A percentile compares a stretch with the other conserved stretches of the same genome.
Evolutionary conservation across 2,888 invertebrate species (phyloP).

Genomic region (Apamea anceps): DNA sequence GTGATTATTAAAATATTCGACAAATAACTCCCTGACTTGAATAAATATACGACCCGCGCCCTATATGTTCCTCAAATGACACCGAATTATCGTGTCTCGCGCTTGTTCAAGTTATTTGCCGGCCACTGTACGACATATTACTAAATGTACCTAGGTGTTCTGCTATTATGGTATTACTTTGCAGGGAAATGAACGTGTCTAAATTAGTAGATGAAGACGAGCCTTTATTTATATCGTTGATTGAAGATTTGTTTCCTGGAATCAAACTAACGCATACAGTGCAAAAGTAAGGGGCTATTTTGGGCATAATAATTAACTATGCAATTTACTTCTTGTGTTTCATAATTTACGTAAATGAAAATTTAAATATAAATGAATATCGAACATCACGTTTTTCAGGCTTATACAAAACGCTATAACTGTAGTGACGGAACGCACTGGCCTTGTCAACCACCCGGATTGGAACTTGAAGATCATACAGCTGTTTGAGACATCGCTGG

Average conservation of each 20-base stretch:
- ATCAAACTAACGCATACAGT: conserved; percentile 93
- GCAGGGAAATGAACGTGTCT: conserved; percentile 97
- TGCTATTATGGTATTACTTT: conserved; percentile 28
- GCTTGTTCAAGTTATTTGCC: background rate
- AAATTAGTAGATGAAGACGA: conserved; percentile 98
- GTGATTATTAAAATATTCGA: conserved; percentile 42
- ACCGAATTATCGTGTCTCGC: background rate
- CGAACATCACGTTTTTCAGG: conserved; percentile 77
- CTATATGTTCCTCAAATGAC: background rate
- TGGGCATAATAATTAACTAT: background rate
- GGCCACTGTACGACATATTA: too few relatives aligned
- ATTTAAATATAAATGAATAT: background rate
- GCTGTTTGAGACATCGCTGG: conserved; percentile 96
- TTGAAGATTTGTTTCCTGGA: conserved; percentile 97
- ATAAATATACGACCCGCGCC: too few relatives aligned
- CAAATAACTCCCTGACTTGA: background rate
- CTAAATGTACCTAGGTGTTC: background rate
- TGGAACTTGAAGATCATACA: conserved; percentile 97
- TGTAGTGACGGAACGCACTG: conserved; percentile 91
- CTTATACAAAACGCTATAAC: conserved; percentile 94
- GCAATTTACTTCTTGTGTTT: background rate
- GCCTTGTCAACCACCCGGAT: conserved; percentile 94
- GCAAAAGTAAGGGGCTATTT: conserved; percentile 74
- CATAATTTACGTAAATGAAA: background rate
- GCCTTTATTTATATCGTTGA: conserved; percentile 95